phyloP scores from a whole-genome alignment of 2,888 invertebrate genomes.

The Liodrosophila aerea region DNA sequence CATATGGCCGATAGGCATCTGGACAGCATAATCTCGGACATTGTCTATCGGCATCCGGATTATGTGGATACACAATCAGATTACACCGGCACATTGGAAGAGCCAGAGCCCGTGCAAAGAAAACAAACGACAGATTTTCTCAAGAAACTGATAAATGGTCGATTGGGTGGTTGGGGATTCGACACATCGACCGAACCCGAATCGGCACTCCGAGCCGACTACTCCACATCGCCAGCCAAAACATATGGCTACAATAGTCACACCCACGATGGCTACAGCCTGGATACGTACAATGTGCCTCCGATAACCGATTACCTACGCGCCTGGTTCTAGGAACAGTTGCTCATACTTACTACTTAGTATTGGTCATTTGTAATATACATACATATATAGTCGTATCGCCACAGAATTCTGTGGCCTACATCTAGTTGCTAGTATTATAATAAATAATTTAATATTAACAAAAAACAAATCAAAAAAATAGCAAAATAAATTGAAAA shows the following conservation, averaged over 20 bases:
- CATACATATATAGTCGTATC: not conserved
- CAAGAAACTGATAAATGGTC: constrained; percentile 69
- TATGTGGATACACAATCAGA: constrained; percentile 66
- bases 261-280: constrained; percentile 56
- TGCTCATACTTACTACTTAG: no score
- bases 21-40: constrained; percentile 76
- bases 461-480: constrained; percentile 18
- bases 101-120: constrained; percentile 68
- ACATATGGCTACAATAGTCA: constrained; percentile 66
- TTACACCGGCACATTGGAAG: constrained; percentile 66
- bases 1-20: constrained; percentile 65
- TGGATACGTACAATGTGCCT: constrained; percentile 60
- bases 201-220: constrained; percentile 45
- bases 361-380: no score
- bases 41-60: constrained; percentile 75
- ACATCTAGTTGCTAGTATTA: no score
- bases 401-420: not conserved
- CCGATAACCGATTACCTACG: constrained; percentile 62
- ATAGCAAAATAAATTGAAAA: constrained; percentile 54
- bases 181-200: constrained; percentile 53
- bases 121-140: constrained; percentile 74
- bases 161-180: constrained; percentile 68
- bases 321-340: constrained; percentile 58
- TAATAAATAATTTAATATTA: no score
- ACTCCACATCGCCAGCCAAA: constrained; percentile 46